phyloP scores from a whole-genome alignment of 2,113 vertebrate species.

The Ctenodactylus gundi region DNA sequence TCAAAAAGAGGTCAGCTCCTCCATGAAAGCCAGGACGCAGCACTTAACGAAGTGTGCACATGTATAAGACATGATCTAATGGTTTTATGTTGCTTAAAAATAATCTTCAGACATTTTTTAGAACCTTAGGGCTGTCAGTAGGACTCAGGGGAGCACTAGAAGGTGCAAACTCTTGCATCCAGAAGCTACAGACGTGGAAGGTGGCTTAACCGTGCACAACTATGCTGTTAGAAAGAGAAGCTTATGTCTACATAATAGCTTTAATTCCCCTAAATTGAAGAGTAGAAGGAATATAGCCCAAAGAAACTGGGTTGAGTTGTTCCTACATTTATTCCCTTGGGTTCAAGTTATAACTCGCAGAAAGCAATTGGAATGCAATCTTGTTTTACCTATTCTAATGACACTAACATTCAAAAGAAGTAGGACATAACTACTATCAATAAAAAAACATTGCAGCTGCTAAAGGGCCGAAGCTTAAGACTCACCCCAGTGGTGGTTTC shows the following conservation, averaged over 20 bases:
- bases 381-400: not conserved
- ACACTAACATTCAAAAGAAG: not conserved
- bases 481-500: not conserved
- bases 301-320: not conserved
- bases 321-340: not conserved
- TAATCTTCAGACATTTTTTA: not conserved
- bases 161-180: rapidly evolving
- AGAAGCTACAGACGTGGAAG: not conserved
- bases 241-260: not conserved
- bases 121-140: not conserved
- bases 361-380: not conserved
- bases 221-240: not conserved
- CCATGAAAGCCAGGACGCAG: not conserved
- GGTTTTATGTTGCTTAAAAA: not conserved
- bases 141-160: not conserved
- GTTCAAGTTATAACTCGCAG: not conserved
- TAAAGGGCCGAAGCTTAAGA: not conserved
- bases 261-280: not conserved
- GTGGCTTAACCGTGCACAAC: rapidly evolving
- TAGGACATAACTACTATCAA: not conserved
- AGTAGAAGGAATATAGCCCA: not conserved
- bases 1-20: not conserved
- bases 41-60: not conserved
- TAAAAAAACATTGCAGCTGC: not conserved
- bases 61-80: not conserved